Base-by-base conservation (phyloP, 2,113 vertebrate genomes). In the Microtus oregoni region DNA sequence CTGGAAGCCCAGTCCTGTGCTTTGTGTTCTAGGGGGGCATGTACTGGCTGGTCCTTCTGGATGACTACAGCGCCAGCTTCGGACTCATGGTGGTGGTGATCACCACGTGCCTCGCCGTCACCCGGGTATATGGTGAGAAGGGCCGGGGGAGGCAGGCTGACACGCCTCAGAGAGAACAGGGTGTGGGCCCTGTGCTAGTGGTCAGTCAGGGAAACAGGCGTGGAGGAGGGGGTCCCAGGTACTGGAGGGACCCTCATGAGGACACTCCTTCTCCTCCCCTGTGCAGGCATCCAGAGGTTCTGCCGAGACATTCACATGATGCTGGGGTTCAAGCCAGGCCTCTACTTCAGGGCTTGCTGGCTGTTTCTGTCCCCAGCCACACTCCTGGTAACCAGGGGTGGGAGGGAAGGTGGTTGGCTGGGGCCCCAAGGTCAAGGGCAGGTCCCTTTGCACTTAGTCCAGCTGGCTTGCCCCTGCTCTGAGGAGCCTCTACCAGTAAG, bases 251-350 rank as follows among this genome's bases (percentile, higher is more conserved):
- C 35, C 50, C 22, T 3, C 1, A 65, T 44, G 41, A 76, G 70
- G 44, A 86, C 73, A 75, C 44, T 35, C 24, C 32, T 89, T 58
- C 63, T 92, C 41, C 50, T 81, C 38, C 75, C 93, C 35, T 3
- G 3, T 58, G 14, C 94, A 97, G 99, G 99, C 79, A 98, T 99
- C 88, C 98, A 99, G 96, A 98, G 98, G 78, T 99, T 99, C 98
- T 99, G 98, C 94, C 83, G 98, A 63, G 99, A 99, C 44, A 98
- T 99, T 96, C 98, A 99, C 86, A 99, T 99, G 99, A 99, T 99
- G 99, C 97, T 99, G 97, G 99, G 99, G 95, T 99, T 99, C 97
- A 98, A 98, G 97, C 99, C 99, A 10, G 99, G 99, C 76, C 94
- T 98, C 72, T 99, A 99, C 96, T 99, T 99, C 97, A 98, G 98